Base-by-base conservation (phyloP, 64 coral and sea anemone species). In the Acropora tenuis region DNA sequence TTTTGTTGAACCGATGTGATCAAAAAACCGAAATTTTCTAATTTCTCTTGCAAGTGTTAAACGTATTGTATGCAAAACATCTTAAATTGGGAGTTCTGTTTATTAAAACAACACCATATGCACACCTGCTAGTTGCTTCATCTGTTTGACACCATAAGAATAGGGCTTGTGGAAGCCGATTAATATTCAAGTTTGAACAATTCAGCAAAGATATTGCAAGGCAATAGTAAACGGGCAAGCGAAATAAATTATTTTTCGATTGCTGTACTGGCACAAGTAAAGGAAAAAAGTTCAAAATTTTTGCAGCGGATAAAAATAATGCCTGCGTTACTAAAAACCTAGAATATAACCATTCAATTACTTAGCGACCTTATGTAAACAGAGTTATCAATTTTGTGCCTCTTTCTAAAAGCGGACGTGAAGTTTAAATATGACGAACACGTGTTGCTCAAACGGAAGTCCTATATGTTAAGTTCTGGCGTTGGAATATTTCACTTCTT, bases 41-140 rank as follows among this genome's bases (percentile, higher is more conserved):
- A 78, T 78, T 67, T 69, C 41, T 17, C 61, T 69, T 41, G 17
- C 3, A 49, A 71, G 46, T 72, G 61, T 71, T 85, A 18, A 49
- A 72, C 66, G 59, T 65, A 71, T 85, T 85, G 82, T 85, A 85
- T 85, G 82, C 82, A 85, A 85, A 85, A 85, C 65, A 85, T 85
- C 82, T 85, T 43, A 82, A 55, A 61, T 44, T 69, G 46, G 61
- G 82, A 71, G 61, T 85, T 65, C 46, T 85, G 82, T 85, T 85
- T 85, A 85, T 71, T 48, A 68, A 85, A 71, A 85, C 65, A 85
- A 67, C 46, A 17, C 30, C 41, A 82, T 5, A 20, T 16, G 9
- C 43, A 46, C 82, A 85, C 82, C 82, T 85, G 82, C 82, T 43
- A 46, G 16, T 45, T 47, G 6, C 45, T 85, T 72, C 17, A 71